Conservation (phyloP, 2,888 invertebrate genomes). For the Pasiphila rectangulata region DNA sequence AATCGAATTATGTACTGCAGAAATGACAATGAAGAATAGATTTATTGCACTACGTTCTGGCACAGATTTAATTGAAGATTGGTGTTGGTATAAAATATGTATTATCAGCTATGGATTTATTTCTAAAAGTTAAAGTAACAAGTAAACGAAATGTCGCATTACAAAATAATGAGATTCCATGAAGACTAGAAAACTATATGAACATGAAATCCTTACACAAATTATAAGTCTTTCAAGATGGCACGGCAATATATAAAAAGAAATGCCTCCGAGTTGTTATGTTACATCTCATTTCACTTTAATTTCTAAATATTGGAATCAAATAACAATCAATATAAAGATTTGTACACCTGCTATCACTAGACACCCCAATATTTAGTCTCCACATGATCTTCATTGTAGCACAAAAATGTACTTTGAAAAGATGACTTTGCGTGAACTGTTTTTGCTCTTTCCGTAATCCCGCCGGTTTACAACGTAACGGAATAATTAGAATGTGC, state of each 20-base stretch:
- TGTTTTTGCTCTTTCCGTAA: slow-evolving; percentile 48
- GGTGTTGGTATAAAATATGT: slow-evolving; percentile 54
- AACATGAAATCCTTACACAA: slow-evolving; percentile 78
- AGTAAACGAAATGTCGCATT: slow-evolving; percentile 62
- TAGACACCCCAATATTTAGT: slow-evolving; percentile 74
- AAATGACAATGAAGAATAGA: slow-evolving; percentile 42
- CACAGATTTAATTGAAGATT: slow-evolving; percentile 50
- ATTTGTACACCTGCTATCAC: slow-evolving; percentile 76
- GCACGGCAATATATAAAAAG: slow-evolving; percentile 72
- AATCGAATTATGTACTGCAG: slow-evolving; percentile 37
- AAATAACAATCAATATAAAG: slow-evolving; percentile 71
- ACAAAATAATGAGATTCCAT: slow-evolving; percentile 76
- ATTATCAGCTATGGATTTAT: slow-evolving; percentile 56
- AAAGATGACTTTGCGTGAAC: slow-evolving; percentile 49
- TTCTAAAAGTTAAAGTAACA: slow-evolving; percentile 55
- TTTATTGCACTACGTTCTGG: slow-evolving; percentile 51
- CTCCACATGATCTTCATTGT: slow-evolving; percentile 61
- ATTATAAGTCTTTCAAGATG: slow-evolving; percentile 78
- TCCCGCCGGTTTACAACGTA: slow-evolving; percentile 22
- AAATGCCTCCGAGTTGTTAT: slow-evolving; percentile 72
- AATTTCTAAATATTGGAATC: slow-evolving; percentile 76
- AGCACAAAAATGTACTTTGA: slow-evolving; percentile 52
- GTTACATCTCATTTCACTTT: slow-evolving; percentile 59
- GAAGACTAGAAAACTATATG: slow-evolving; percentile 80
- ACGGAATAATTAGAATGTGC: slow-evolving; percentile 37